A percentile compares a stretch with the other conserved stretches of the same genome.
Conservation (phyloP, 2,113 vertebrate genomes). For the Marcusenius ussheri region DNA sequence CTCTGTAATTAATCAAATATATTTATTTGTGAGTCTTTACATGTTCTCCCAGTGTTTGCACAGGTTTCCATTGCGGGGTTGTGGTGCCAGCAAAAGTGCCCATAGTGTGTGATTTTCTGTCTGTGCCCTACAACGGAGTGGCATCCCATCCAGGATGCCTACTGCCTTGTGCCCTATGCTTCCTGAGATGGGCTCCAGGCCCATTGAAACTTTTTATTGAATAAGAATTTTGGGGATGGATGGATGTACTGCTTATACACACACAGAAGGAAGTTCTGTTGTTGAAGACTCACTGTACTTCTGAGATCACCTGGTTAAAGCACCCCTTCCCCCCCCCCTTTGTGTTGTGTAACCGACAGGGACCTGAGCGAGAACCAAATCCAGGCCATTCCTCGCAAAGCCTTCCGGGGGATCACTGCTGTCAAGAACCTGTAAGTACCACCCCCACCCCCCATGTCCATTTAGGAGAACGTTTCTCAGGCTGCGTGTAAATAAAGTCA, state of each 20-base stretch:
- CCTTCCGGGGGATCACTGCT: conserved; percentile 87
- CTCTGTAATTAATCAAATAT: conserved; percentile 9
- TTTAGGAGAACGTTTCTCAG: background rate
- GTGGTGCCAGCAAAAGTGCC: background rate
- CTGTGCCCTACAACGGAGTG: background rate
- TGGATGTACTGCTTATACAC: conserved; percentile 10
- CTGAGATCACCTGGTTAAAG: background rate
- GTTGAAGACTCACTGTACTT: conserved; percentile 16
- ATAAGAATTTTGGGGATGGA: background rate
- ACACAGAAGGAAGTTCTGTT: conserved; percentile 23
- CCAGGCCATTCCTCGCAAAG: conserved; percentile 92
- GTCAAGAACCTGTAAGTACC: conserved; percentile 94
- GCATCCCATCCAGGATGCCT: background rate
- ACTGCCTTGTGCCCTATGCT: background rate
- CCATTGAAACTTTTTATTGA: background rate
- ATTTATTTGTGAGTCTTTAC: background rate
- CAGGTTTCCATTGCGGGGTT: background rate
- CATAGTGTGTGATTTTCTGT: background rate
- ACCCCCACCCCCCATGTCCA: background rate
- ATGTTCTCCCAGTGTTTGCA: background rate
- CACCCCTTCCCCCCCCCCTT: background rate
- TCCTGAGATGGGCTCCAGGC: background rate
- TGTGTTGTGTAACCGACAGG: conserved; percentile 59
- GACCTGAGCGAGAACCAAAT: conserved; percentile 98
- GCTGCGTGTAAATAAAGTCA: background rate